Conservation (phyloP, 37 sponge, comb jelly and placozoan genomes). For the Aplysina aerophoba region DNA sequence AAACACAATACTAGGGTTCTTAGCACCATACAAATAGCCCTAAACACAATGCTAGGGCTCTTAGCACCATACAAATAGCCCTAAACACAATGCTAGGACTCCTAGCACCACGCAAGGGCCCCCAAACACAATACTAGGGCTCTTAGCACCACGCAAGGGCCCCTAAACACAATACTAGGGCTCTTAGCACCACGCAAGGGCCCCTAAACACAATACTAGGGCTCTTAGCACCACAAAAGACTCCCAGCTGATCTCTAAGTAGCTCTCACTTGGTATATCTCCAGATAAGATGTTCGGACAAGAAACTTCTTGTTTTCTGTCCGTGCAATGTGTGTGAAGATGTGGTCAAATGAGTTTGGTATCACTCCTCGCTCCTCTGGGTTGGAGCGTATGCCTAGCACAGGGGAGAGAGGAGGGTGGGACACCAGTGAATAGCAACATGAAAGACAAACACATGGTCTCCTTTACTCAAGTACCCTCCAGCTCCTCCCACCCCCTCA, state of each 20-base stretch:
- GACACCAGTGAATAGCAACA: too few relatives aligned
- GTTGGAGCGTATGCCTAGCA: conserved; percentile 55
- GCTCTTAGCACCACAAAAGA: background rate
- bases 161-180: too few relatives aligned
- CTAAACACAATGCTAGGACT: background rate
- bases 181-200: background rate
- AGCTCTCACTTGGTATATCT: conserved; percentile 89
- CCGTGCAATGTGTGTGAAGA: conserved; percentile 89
- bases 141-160: too few relatives aligned
- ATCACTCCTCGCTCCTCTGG: conserved; percentile 88
- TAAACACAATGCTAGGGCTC: too few relatives aligned
- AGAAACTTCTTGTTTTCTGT: conserved; percentile 91
- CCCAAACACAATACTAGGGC: too few relatives aligned
- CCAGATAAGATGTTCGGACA: conserved; percentile 95
- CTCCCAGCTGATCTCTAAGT: background rate
- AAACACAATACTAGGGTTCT: too few relatives aligned
- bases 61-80: too few relatives aligned
- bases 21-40: too few relatives aligned
- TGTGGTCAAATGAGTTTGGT: conserved; percentile 94
- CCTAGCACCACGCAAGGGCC: background rate
- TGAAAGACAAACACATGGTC: too few relatives aligned
- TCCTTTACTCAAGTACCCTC: too few relatives aligned
- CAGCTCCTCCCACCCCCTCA: too few relatives aligned
- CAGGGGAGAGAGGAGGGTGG: too few relatives aligned
- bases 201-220: background rate